A percentile compares a stretch with the other conserved stretches of the same genome.
These are phyloP conservation scores for Sebastes trivittatus DNA, from an alignment of 2,797 vertebrate species.

Conservation along the genomic window DNA sequence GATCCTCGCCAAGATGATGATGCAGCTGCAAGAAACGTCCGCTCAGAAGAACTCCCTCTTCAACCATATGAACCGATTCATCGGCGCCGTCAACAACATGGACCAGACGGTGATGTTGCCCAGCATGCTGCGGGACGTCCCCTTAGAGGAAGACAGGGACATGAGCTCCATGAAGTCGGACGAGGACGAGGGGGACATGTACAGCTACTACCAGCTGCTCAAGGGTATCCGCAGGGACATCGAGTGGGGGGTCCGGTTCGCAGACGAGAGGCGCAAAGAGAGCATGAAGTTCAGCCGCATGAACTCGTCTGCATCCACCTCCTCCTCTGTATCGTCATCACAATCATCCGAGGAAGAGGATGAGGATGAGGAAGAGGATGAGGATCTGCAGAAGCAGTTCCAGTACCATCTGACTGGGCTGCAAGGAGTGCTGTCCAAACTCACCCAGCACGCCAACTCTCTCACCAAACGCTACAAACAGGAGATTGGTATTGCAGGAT, in stretches of 20 bases:
- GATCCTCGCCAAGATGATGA: constrained; percentile 84
- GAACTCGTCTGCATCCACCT: constrained; percentile 66
- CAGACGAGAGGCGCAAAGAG: constrained; percentile 81
- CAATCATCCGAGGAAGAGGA: constrained; percentile 81
- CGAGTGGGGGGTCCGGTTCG: constrained; percentile 92
- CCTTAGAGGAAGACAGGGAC: constrained; percentile 87
- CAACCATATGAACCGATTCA: constrained; percentile 96
- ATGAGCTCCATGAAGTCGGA: constrained; percentile 72
- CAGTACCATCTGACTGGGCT: constrained; percentile 94
- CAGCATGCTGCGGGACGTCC: constrained; percentile 94
- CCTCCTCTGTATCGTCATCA: constrained; percentile 49
- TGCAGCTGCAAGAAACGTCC: constrained; percentile 89
- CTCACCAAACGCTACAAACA: constrained; percentile 96
- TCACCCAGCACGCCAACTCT: constrained; percentile 92
- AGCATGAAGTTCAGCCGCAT: constrained; percentile 79
- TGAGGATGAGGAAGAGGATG: constrained; percentile 80
- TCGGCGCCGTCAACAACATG: constrained; percentile 98
- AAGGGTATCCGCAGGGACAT: constrained; percentile 97
- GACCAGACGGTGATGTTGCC: constrained; percentile 98
- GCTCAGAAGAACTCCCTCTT: constrained; percentile 94
- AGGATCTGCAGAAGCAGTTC: constrained; percentile 93
- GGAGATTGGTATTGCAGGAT: constrained; percentile 92
- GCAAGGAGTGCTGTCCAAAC: constrained; percentile 93
- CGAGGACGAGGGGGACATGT: constrained; percentile 89
- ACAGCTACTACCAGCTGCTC: constrained; percentile 93